Evolutionary conservation across 2,113 vertebrate species (phyloP), one percentile per base, ranked within the genome.

Genomic region (Fukomys damarensis): DNA sequence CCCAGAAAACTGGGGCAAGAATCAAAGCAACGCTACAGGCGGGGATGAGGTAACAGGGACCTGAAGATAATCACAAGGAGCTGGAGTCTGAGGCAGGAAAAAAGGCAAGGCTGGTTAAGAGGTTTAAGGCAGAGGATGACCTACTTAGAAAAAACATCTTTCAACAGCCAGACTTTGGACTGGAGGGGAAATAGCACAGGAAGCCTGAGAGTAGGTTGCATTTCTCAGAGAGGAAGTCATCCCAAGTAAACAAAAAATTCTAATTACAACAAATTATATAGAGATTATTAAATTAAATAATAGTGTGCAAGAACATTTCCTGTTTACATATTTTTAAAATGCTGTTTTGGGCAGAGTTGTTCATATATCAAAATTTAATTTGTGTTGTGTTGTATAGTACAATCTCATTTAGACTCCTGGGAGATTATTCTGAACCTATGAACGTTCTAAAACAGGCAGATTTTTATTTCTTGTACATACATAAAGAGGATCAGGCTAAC

Each of bases 31-130:
- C 32, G 0, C 89, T 97, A 92, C 59, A 84, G 95, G 93, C 89
- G 87, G 76, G 63, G 84, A 96, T 97, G 97, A 98, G 90, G 95
- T 95, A 98, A 95, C 81, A 81, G 32, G 58, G 35, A 84, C 93
- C 94, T 87, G 94, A 97, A 96, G 94, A 93, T 97, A 97, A 97
- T 97, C 94, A 93, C 61, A 97, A 97, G 97, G 92, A 97, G 70
- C 92, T 93, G 84, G 94, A 92, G 91, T 97, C 59, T 94, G 83
- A 97, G 95, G 92, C 83, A 97, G 89, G 80, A 38, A 85, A 86
- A 98, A 96, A 94, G 89, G 83, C 86, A 81, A 93, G 89, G 70
- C 86, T 19, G 3, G 91, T 96, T 94, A 97, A 97, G 95, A 97
- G 93, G 94, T 96, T 97, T 97, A 97, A 96, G 97, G 86, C 79